Percentiles rank a stretch among this genome's conserved stretches.
Evolutionary conservation across 2,888 invertebrate species (phyloP).

Genomic region (Chrysotoxum bicinctum): DNA sequence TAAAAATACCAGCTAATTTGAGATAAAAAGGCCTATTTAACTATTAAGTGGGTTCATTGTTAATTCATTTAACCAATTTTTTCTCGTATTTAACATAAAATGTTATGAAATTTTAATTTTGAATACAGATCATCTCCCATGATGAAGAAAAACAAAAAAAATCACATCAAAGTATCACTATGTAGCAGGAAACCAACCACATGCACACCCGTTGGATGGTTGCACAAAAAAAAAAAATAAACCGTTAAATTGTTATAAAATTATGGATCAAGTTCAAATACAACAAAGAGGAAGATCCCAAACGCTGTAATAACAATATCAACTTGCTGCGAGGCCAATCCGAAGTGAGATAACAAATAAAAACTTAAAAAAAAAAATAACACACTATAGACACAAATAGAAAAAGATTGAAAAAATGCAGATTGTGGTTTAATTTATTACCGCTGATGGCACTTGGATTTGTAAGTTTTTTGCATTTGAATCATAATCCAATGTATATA

Average conservation of each 20-base stretch:
- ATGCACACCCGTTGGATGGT: slow-evolving; percentile 40
- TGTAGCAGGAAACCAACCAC: slow-evolving; percentile 48
- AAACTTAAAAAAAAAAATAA: slow-evolving; percentile 1
- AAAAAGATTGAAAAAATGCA: slow-evolving; percentile 50
- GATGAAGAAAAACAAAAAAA: background rate
- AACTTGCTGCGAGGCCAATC: slow-evolving; percentile 42
- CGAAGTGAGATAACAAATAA: background rate
- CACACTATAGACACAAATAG: background rate
- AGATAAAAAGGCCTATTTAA: background rate
- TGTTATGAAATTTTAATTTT: slow-evolving; percentile 12
- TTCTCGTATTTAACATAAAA: slow-evolving; percentile 5
- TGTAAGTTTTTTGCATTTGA: slow-evolving; percentile 36
- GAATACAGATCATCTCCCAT: slow-evolving; percentile 11
- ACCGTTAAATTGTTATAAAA: slow-evolving; percentile 40
- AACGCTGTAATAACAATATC: slow-evolving; percentile 8
- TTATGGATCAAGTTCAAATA: slow-evolving; percentile 68
- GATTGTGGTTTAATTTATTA: slow-evolving; percentile 64
- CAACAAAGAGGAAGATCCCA: slow-evolving; percentile 35
- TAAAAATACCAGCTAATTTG: slow-evolving; percentile 5
- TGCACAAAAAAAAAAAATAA: slow-evolving; percentile 9
- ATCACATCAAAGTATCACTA: slow-evolving; percentile 7
- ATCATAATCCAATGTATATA: slow-evolving; percentile 35
- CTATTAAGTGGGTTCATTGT: slow-evolving; percentile 14
- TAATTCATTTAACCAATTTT: background rate
- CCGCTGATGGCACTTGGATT: slow-evolving; percentile 57